Conservation (phyloP, 2,888 invertebrate genomes). For the Tricholauxania praeusta region DNA sequence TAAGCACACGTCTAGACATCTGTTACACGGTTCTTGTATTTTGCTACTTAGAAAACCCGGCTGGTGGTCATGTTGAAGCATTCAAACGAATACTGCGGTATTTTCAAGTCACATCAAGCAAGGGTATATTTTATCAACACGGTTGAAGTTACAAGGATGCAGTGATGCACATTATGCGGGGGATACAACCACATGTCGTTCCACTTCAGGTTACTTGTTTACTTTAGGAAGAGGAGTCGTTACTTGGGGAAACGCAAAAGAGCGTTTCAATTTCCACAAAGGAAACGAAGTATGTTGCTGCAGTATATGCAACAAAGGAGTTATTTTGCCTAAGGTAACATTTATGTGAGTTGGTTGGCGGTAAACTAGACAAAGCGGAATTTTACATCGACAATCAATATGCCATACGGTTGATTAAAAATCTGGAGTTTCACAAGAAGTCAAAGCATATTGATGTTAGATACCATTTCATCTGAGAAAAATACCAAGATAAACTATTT, state of each 20-base stretch:
- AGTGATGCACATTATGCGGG: conserved; percentile 48
- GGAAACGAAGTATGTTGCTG: conserved; percentile 28
- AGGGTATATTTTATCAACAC: conserved; percentile 39
- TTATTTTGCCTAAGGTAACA: conserved; percentile 27
- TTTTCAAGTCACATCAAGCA: conserved; percentile 32
- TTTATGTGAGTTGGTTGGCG: not conserved
- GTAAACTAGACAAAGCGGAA: too few species aligned
- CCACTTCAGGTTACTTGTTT: conserved; percentile 48
- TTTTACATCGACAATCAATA: too few species aligned
- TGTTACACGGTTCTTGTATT: conserved; percentile 42
- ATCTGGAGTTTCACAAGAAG: conserved; percentile 24
- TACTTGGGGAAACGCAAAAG: conserved; percentile 55
- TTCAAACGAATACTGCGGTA: conserved; percentile 45
- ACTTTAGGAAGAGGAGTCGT: conserved; percentile 48
- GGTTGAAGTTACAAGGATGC: conserved; percentile 38
- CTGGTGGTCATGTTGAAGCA: conserved; percentile 34
- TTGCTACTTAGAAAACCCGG: conserved; percentile 35
- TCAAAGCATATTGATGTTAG: conserved; percentile 28
- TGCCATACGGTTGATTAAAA: conserved; percentile 22
- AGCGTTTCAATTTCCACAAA: conserved; percentile 53
- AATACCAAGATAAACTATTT: conserved; percentile 19
- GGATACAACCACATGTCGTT: conserved; percentile 43
- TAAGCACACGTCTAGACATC: conserved; percentile 46
- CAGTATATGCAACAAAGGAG: conserved; percentile 24
- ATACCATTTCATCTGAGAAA: conserved; percentile 27